phyloP scores from a whole-genome alignment of 2,113 vertebrate genomes.

The Ictalurus furcatus region DNA sequence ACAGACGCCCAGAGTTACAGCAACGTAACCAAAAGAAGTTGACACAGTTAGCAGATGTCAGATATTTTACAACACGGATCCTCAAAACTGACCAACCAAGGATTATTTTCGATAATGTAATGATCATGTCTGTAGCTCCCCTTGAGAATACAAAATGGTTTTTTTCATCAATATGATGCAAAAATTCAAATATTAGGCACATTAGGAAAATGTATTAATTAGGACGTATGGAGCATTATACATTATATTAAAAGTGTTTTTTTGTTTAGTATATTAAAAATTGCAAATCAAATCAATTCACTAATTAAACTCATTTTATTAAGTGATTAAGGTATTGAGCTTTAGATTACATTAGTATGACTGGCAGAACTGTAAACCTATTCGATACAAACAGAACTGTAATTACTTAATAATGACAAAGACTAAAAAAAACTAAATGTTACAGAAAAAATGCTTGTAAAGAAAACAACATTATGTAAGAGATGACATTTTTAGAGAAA shows the following conservation, averaged over 20 bases:
- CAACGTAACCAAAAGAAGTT: background rate
- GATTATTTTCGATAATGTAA: background rate
- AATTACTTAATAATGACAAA: background rate
- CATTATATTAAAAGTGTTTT: background rate
- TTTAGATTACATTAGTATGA: background rate
- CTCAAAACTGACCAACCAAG: background rate
- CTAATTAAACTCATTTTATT: background rate
- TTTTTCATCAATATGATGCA: background rate
- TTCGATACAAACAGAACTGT: too few species aligned
- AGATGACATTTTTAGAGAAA: too few species aligned
- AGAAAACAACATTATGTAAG: too few species aligned
- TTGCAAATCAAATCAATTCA: background rate
- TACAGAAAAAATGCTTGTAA: background rate
- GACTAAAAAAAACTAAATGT: background rate
- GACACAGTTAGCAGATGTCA: background rate
- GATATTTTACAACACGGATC: background rate
- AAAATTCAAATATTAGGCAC: background rate
- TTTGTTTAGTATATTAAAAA: background rate
- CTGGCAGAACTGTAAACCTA: background rate
- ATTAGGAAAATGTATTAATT: background rate
- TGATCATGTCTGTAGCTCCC: background rate
- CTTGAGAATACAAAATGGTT: background rate
- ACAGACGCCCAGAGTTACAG: background rate
- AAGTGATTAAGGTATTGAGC: background rate
- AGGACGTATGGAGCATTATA: background rate